Percentiles rank a stretch among this genome's conserved stretches.
Conservation (phyloP, 1,140 invertebrate species). For the Dreissena rostriformis region DNA sequence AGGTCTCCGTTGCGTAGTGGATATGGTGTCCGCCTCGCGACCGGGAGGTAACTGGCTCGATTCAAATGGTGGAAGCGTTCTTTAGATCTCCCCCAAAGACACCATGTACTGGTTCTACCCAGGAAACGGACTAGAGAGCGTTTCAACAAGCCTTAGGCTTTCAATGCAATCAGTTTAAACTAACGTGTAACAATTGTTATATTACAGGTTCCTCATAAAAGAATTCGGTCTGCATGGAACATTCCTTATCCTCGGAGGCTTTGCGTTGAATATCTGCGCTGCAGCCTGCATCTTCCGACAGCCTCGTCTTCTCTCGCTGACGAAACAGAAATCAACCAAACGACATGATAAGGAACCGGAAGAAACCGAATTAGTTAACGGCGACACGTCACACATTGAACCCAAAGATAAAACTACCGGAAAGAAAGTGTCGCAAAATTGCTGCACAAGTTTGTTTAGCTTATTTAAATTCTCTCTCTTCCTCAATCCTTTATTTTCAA, state of each 20-base stretch:
- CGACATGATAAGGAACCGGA: constrained; percentile 11
- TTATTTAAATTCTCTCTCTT: constrained; percentile 26
- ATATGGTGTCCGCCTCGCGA: too few relatives aligned
- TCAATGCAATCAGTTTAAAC: too few relatives aligned
- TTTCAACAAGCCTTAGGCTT: too few relatives aligned
- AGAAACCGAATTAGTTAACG: constrained; percentile 32
- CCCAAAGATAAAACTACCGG: constrained; percentile 10
- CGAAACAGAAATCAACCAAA: neutral
- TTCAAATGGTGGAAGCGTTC: too few relatives aligned
- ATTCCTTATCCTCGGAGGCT: constrained; percentile 24
- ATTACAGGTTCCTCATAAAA: constrained; percentile 37
- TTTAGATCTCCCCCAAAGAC: too few relatives aligned
- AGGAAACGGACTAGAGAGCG: too few relatives aligned
- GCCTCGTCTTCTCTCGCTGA: constrained; percentile 17
- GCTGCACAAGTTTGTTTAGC: neutral
- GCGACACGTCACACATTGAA: constrained; percentile 8
- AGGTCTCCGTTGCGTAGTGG: too few relatives aligned
- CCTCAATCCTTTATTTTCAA: constrained; percentile 31
- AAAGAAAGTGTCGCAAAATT: neutral
- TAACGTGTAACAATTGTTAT: neutral
- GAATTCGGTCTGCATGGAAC: constrained; percentile 22
- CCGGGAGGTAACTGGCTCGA: too few relatives aligned
- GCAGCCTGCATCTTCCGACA: constrained; percentile 48
- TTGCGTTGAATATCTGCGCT: constrained; percentile 30
- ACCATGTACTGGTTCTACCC: too few relatives aligned